Percentiles rank a stretch among this genome's conserved stretches.
Evolutionary conservation across 2,888 invertebrate species (phyloP).

Genomic region (Sympetrum striolatum): DNA sequence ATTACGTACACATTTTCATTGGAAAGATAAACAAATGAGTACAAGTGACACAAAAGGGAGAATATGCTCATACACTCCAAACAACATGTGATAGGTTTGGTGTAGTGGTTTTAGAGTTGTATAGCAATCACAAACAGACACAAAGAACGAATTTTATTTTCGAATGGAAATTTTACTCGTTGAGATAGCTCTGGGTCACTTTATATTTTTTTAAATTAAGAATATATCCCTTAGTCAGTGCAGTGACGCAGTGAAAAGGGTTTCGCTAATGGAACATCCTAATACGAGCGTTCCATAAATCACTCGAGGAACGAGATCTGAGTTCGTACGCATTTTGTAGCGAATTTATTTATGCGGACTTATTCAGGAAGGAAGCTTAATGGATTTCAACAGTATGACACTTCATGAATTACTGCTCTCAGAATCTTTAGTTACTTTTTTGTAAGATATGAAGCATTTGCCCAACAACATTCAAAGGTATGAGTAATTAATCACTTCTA

Average conservation of each 20-base stretch:
- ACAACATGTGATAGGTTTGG: too few species aligned
- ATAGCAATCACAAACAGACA: too few species aligned
- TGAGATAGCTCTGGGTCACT: background rate
- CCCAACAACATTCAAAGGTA: too few species aligned
- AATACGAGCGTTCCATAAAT: background rate
- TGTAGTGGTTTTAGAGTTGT: too few species aligned
- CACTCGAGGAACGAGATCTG: background rate
- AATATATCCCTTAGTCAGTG: background rate
- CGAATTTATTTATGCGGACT: background rate
- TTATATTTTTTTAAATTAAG: background rate
- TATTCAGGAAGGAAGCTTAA: background rate
- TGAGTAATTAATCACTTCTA: too few species aligned
- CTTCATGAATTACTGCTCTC: background rate
- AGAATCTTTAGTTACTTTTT: too few species aligned
- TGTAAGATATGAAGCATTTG: too few species aligned
- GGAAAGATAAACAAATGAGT: too few species aligned
- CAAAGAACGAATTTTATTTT: background rate
- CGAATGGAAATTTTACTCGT: background rate
- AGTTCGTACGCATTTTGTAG: background rate
- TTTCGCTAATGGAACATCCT: background rate
- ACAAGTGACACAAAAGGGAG: too few species aligned
- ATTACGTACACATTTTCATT: too few species aligned
- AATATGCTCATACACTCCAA: too few species aligned
- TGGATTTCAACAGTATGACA: background rate
- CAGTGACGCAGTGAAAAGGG: background rate